Evolutionary conservation across 2,888 invertebrate genomes (phyloP), one percentile per base, ranked within the genome.

Genomic region (Thereva unica): DNA sequence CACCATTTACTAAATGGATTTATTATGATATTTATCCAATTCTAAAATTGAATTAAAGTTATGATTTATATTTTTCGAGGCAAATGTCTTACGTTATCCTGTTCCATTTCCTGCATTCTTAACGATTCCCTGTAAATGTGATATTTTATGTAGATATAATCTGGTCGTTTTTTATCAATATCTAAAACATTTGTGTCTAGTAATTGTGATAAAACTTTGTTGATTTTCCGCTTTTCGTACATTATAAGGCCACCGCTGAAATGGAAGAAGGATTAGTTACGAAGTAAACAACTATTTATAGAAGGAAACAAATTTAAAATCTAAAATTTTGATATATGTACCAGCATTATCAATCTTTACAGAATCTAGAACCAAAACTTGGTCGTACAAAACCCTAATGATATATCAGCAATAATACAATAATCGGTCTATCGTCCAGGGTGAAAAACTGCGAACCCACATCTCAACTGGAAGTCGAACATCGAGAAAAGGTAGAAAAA

Each of bases 61-160:
- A 54, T 45, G 50, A 40, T 23, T 34, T 42, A 23, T 23, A 2
- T 23, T 23, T 23, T 23, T 23, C 1, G 23, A 23, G 23, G 23
- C 23, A 23, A 53, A 53, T 5, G 1, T 6, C 69, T 68, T 70
- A 76, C 76, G 64, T 77, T 78, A 34, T 79, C 77, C 59, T 78
- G 75, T 67, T 79, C 75, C 61, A 77, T 75, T 63, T 75, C 75
- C 66, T 76, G 76, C 41, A 79, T 68, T 70, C 76, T 75, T 78
- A 81, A 78, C 4, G 81, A 80, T 68, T 81, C 81, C 4, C 78
- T 77, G 57, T 81, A 80, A 38, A 81, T 79, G 63, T 81, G 84
- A 74, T 85, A 83, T 72, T 84, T 83, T 6, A 85, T 80, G 71
- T 85, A 85, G 72, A 85, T 84, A 72, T 84, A 85, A 70, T 84